Evolutionary conservation across 2,888 invertebrate species (phyloP), one percentile per base, ranked within the genome.

Genomic region (Stenotaenia linearis): DNA sequence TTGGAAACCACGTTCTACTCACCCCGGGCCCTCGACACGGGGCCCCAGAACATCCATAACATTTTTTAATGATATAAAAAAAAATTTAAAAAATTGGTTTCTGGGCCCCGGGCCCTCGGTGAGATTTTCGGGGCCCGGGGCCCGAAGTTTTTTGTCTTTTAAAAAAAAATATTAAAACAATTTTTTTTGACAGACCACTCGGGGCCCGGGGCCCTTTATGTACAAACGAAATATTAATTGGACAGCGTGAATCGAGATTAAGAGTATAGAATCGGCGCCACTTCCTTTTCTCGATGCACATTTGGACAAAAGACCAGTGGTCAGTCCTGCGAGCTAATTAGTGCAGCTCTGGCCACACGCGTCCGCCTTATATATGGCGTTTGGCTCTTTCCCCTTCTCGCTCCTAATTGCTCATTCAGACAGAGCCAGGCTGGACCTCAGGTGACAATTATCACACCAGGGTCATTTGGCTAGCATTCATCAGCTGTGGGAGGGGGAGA

Each of bases 381-480:
- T 69, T 69, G 69, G 28, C 69, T 69, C 28, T 69, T 28, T 28
- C 69, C 69, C 28, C 28, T 28, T 69, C 69, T 28, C 69, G 25
- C 23, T 75, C 35, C 79, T 79, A 79, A 79, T 79, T 79, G 79
- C 79, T 79, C 79, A 79, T 79, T 79, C 79, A 79, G 75, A 40
- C 50, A 61, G 56, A 37, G 78, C 74, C 75, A 75, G 79, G 74
- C 74, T 79, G 79, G 79, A 79, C 79, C 79, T 79, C 79, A 79
- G 79, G 79, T 79, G 79, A 79, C 79, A 79, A 79, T 79, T 79
- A 79, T 79, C 79, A 79, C 79, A 79, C 79, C 79, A 79, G 74
- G 79, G 79, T 79, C 79, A 79, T 79, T 79, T 79, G 79, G 79
- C 79, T 79, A 28, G 79, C 79, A 79, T 79, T 79, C 79, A 79